phyloP scores from a whole-genome alignment of 2,797 vertebrate species.

The Parambassis ranga region DNA sequence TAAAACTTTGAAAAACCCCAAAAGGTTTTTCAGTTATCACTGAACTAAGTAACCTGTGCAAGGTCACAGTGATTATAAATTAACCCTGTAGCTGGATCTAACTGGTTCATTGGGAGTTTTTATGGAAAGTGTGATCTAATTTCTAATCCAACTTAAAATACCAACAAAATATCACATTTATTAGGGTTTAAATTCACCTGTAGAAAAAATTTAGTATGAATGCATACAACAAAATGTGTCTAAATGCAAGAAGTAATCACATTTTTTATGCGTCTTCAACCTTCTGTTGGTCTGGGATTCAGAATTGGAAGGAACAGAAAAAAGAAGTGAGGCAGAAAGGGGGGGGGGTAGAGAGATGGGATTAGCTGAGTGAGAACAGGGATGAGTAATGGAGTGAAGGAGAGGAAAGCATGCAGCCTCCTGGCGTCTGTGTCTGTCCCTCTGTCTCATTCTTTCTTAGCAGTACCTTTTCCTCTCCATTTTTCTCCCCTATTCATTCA shows the following conservation, averaged over 20 bases:
- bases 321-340: background rate
- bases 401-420: slow-evolving; percentile 38
- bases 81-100: too few species aligned
- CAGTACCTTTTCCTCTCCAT: background rate
- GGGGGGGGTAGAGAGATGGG: background rate
- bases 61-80: background rate
- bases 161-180: too few species aligned
- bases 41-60: too few species aligned
- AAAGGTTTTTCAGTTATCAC: too few species aligned
- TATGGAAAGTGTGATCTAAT: too few species aligned
- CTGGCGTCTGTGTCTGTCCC: slow-evolving; percentile 11
- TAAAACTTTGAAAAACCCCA: too few species aligned
- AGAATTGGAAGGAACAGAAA: background rate
- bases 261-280: background rate
- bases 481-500: background rate
- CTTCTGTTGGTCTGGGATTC: background rate
- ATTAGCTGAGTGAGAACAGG: background rate
- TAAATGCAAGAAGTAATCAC: too few species aligned
- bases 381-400: slow-evolving; percentile 46
- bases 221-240: too few species aligned
- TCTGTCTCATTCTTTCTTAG: background rate
- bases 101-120: too few species aligned
- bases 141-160: too few species aligned
- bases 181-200: too few species aligned
- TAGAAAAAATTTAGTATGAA: too few species aligned